Conservation (phyloP, 2,797 vertebrate species). For the Sebastes flavidus region DNA sequence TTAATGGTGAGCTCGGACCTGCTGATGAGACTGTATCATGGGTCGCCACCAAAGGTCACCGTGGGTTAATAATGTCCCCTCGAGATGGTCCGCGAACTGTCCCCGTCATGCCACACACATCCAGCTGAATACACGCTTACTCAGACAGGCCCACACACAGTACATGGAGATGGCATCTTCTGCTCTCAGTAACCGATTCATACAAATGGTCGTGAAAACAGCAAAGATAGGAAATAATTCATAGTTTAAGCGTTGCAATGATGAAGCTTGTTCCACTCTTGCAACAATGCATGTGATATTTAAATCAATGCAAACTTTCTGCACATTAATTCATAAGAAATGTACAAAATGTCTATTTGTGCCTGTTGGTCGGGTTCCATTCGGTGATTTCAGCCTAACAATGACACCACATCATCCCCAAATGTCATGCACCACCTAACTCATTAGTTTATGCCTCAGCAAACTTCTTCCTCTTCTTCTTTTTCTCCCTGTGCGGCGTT, state of each 20-base stretch:
- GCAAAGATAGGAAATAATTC: background rate
- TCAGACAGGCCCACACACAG: background rate
- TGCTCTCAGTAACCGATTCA: background rate
- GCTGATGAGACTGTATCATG: conserved; percentile 41
- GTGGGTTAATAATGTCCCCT: conserved; percentile 40
- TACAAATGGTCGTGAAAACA: background rate
- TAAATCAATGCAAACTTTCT: background rate
- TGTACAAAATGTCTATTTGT: background rate
- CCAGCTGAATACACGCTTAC: conserved; percentile 6
- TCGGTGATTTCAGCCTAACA: conserved; percentile 6
- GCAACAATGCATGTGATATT: background rate
- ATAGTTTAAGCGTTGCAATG: background rate
- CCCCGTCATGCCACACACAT: background rate
- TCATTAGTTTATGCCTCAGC: conserved; percentile 16
- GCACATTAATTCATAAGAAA: background rate
- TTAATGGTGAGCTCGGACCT: conserved; percentile 24
- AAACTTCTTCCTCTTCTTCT: background rate
- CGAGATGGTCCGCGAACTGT: background rate
- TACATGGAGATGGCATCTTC: background rate
- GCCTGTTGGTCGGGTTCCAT: background rate
- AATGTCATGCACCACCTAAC: conserved; percentile 13
- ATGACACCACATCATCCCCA: background rate
- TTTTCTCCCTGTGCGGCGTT: background rate
- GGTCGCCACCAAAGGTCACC: conserved; percentile 37
- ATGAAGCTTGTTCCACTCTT: background rate